Evolutionary conservation across 2,888 invertebrate genomes (phyloP).

Genomic region (Meta bourneti): DNA sequence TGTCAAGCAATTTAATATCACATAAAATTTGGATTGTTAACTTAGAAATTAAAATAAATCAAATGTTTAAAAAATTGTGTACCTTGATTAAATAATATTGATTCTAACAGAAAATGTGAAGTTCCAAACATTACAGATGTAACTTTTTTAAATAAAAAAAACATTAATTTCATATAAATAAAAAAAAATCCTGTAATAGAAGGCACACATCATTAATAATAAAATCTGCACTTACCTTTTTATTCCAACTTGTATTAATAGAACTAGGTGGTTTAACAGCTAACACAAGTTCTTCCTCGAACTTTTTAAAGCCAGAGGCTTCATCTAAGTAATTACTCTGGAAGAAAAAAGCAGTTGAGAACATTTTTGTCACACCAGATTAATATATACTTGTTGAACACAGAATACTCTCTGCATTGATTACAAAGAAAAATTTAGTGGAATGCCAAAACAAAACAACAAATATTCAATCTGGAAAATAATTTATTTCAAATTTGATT

Average conservation of each 20-base stretch:
- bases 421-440: neutral
- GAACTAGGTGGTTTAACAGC: conserved; percentile 78
- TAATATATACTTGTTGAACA: too few species aligned
- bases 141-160: neutral
- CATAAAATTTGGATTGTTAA: too few species aligned
- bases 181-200: neutral
- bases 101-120: neutral
- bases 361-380: too few species aligned
- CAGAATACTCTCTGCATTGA: too few species aligned
- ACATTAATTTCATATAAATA: neutral
- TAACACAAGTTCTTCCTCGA: conserved; percentile 78
- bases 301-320: conserved; percentile 81
- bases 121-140: neutral
- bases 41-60: too few species aligned
- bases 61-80: too few species aligned
- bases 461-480: too few species aligned
- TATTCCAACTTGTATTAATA: conserved; percentile 80
- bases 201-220: neutral
- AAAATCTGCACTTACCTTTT: conserved; percentile 58
- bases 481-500: too few species aligned
- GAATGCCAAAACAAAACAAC: neutral
- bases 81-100: too few species aligned
- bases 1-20: too few species aligned
- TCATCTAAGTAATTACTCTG: conserved; percentile 81
- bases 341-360: conserved; percentile 26